Conservation (phyloP, 2,113 vertebrate species). For the Notiomystis cincta region DNA sequence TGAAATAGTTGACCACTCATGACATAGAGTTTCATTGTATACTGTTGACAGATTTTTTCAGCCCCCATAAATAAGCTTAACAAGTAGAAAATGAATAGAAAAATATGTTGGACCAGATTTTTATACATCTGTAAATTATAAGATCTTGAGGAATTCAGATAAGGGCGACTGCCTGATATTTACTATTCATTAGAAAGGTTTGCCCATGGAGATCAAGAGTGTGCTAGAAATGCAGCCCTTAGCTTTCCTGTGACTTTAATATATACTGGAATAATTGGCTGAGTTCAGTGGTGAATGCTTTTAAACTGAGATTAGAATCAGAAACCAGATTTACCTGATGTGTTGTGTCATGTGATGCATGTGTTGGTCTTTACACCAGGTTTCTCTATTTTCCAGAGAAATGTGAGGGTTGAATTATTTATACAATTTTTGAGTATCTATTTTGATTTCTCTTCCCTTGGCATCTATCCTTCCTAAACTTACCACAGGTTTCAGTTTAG, state of each 20-base stretch:
- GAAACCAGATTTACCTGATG: neutral
- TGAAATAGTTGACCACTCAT: neutral
- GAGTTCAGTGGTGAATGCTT: neutral
- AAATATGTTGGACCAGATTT: neutral
- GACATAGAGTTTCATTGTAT: neutral
- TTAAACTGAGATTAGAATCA: neutral
- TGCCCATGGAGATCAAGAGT: neutral
- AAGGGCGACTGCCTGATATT: neutral
- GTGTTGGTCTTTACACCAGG: neutral
- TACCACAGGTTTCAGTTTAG: neutral
- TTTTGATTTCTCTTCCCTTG: neutral
- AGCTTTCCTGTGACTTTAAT: neutral
- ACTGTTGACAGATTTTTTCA: neutral
- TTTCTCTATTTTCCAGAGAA: neutral
- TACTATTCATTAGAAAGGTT: neutral
- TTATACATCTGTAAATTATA: neutral
- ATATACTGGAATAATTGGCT: neutral
- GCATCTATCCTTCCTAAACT: neutral
- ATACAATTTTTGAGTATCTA: neutral
- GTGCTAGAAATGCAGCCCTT: neutral
- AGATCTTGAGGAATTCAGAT: neutral
- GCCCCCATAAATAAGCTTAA: neutral
- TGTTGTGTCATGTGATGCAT: accelerated
- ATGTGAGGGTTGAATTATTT: neutral
- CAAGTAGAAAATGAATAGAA: neutral